A percentile compares a stretch with the other conserved stretches of the same genome.
These are phyloP conservation scores for Alviniconcha strummeri DNA, from an alignment of 2,888 invertebrate species.

Conservation along the genomic window DNA sequence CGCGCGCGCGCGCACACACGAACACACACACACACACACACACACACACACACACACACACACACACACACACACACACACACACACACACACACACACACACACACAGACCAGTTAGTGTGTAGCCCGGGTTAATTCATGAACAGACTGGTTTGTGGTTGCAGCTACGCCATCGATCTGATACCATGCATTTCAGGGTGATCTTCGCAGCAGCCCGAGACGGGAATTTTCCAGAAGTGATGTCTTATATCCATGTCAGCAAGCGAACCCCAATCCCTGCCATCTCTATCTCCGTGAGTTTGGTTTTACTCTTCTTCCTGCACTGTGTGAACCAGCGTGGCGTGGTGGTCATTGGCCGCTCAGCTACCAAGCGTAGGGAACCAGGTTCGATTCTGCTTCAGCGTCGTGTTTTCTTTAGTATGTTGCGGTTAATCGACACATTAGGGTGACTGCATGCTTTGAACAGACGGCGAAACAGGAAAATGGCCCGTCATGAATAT, in stretches of 20 bases:
- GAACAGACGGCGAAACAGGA: too few species aligned
- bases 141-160: background rate
- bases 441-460: too few species aligned
- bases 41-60: conserved; percentile 16
- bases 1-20: background rate
- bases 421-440: too few species aligned
- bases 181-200: conserved; percentile 41
- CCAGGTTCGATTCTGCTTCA: too few species aligned
- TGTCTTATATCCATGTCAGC: conserved; percentile 55
- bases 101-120: conserved; percentile 68
- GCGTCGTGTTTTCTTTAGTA: too few species aligned
- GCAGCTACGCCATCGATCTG: too few species aligned
- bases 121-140: background rate
- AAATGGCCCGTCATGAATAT: too few species aligned
- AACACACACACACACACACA: conserved; percentile 7
- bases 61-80: conserved; percentile 57
- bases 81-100: conserved; percentile 72
- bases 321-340: too few species aligned
- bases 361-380: too few species aligned
- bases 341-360: too few species aligned
- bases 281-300: conserved; percentile 35
- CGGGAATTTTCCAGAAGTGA: conserved; percentile 54
- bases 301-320: too few species aligned
- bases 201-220: conserved; percentile 61
- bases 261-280: conserved; percentile 48